Evolutionary conservation across 2,888 invertebrate species (phyloP).

Genomic region (Callinectes sapidus): DNA sequence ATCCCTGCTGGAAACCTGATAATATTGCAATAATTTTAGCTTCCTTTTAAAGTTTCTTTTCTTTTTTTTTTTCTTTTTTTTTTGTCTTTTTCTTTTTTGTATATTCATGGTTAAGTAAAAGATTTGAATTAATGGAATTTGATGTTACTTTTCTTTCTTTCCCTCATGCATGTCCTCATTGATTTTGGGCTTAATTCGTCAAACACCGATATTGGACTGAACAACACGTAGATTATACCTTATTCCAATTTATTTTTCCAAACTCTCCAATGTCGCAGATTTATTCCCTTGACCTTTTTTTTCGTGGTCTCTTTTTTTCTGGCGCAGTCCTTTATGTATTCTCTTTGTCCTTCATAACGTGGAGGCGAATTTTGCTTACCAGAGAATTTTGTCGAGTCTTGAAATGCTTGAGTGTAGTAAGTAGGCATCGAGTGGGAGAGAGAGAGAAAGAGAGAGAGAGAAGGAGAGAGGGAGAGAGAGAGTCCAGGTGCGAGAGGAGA

Average conservation of each 20-base stretch:
- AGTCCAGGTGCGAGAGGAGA: background rate
- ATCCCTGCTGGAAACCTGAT: no score
- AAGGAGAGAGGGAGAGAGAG: background rate
- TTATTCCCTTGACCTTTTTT: background rate
- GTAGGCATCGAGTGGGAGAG: background rate
- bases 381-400: slow-evolving; percentile 16
- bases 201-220: background rate
- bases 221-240: background rate
- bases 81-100: no score
- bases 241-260: background rate
- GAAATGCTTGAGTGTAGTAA: slow-evolving; percentile 3
- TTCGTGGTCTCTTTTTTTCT: background rate
- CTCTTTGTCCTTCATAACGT: slow-evolving; percentile 22
- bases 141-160: background rate
- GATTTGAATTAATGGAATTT: no score
- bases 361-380: background rate
- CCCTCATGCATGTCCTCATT: background rate
- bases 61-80: no score
- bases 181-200: background rate
- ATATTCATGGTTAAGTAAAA: no score
- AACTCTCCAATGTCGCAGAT: background rate
- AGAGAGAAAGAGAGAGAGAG: background rate
- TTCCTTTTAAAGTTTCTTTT: no score
- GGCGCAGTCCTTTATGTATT: slow-evolving; percentile 11
- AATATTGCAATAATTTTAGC: no score